A percentile compares a stretch with the other conserved stretches of the same genome.
phyloP scores from a whole-genome alignment of 2,888 invertebrate genomes.

The Allolobophora icterica region DNA sequence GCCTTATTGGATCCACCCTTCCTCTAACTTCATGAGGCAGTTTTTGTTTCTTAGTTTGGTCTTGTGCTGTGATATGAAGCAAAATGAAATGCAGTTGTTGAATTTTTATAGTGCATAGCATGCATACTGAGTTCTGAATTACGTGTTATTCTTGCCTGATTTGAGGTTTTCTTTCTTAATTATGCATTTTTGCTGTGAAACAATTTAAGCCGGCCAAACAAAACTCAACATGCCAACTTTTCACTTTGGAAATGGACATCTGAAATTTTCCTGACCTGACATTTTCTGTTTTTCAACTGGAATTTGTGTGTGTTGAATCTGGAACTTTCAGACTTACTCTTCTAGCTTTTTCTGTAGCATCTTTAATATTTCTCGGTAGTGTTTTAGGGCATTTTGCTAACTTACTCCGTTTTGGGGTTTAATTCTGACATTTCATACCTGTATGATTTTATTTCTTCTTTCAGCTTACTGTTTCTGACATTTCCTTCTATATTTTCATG shows the following conservation, averaged over 20 bases:
- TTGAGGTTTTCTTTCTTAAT: no score
- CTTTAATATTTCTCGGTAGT: neutral
- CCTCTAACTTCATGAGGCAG: neutral
- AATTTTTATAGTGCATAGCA: no score
- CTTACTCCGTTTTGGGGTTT: neutral
- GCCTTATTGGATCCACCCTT: neutral
- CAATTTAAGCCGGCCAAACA: no score
- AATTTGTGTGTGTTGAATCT: neutral
- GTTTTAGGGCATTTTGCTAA: neutral
- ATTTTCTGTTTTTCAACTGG: neutral
- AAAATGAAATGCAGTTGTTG: neutral
- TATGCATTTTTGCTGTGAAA: no score
- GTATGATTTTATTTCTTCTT: neutral
- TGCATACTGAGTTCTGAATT: no score
- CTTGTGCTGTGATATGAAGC: neutral
- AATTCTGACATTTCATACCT: neutral
- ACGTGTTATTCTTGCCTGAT: no score
- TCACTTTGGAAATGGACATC: neutral
- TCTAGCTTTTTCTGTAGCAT: neutral
- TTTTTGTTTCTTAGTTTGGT: neutral
- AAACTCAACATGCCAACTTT: neutral
- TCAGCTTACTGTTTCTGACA: neutral
- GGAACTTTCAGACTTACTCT: neutral
- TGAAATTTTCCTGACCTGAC: neutral
- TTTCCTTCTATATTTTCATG: conserved; percentile 26